Evolutionary conservation across 2,888 invertebrate species (phyloP), one percentile per base, ranked within the genome.

Genomic region (Morpho achilles): DNA sequence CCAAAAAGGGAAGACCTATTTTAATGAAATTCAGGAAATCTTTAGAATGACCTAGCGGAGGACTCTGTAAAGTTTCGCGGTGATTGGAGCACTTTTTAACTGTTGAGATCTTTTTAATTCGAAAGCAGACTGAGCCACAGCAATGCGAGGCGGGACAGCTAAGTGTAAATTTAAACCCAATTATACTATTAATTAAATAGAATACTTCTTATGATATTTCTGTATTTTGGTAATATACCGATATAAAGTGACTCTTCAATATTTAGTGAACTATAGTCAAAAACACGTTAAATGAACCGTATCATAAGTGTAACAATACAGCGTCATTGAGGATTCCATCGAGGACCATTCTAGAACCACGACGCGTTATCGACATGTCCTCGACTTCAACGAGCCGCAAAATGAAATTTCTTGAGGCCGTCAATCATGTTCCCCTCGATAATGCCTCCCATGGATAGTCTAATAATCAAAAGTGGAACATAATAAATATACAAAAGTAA

Each of bases 361-460:
- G 74, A 75, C 77, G 80, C 79, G 77, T 76, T 77, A 69, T 69
- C 76, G 76, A 80, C 77, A 71, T 79, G 78, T 77, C 79, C 84
- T 87, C 85, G 81, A 87, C 84, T 79, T 88, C 87, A 82, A 89
- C 84, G 84, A 83, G 85, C 89, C 89, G 75, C 89, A 87, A 88
- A 89, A 90, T 89, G 87, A 89, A 89, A 84, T 87, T 84, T 87
- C 87, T 83, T 80, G 79, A 77, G 72, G 79, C 82, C 79, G 89
- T 89, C 90, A 87, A 89, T 90, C 89, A 89, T 88, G 86, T 88
- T 84, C 87, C 89, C 90, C 89, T 83, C 75, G 48, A 59, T 56
- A 46, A 46, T 40, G 22, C 9, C 8, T 22, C 41, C 41, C 23
- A 23, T 22, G 53, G 22, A 40, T 50, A 42, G 53, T 46, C 50